Evolutionary conservation across 2,888 invertebrate species (phyloP).

Genomic region (Aphidoletes aphidimyza): DNA sequence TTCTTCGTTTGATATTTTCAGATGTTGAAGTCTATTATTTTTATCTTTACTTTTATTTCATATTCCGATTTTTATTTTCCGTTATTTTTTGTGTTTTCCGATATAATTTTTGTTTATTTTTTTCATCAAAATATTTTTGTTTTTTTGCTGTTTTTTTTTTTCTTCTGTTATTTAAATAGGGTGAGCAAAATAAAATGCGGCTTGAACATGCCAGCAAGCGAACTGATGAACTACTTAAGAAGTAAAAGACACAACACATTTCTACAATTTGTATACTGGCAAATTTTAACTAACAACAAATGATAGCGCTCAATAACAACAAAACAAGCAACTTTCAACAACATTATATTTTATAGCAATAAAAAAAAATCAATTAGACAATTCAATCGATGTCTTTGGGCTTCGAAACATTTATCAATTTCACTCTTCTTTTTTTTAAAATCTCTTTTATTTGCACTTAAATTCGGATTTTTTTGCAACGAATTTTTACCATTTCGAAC

Average conservation of each 20-base stretch:
- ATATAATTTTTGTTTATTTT: neutral
- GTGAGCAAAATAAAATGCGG: slow-evolving; percentile 56
- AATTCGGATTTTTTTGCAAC: too few relatives aligned
- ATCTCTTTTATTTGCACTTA: too few relatives aligned
- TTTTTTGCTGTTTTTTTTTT: slow-evolving; percentile 56
- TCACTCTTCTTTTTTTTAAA: too few relatives aligned
- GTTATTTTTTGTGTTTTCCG: neutral
- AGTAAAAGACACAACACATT: slow-evolving; percentile 59
- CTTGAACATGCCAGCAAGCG: slow-evolving; percentile 58
- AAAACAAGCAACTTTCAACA: neutral
- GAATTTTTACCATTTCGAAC: too few relatives aligned
- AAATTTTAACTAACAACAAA: neutral
- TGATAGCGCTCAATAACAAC: neutral
- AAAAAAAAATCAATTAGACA: neutral
- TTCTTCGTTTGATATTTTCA: too few relatives aligned
- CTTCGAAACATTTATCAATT: too few relatives aligned
- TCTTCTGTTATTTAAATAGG: too few relatives aligned
- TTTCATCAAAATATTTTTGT: too few relatives aligned
- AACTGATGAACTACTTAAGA: slow-evolving; percentile 60
- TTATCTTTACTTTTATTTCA: neutral
- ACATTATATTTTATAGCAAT: neutral
- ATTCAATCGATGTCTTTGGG: too few relatives aligned
- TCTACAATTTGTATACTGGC: slow-evolving; percentile 34
- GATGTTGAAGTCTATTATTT: neutral
- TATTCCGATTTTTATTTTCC: neutral